Base-by-base conservation (phyloP, 2,113 vertebrate genomes). In the Panurus biarmicus region DNA sequence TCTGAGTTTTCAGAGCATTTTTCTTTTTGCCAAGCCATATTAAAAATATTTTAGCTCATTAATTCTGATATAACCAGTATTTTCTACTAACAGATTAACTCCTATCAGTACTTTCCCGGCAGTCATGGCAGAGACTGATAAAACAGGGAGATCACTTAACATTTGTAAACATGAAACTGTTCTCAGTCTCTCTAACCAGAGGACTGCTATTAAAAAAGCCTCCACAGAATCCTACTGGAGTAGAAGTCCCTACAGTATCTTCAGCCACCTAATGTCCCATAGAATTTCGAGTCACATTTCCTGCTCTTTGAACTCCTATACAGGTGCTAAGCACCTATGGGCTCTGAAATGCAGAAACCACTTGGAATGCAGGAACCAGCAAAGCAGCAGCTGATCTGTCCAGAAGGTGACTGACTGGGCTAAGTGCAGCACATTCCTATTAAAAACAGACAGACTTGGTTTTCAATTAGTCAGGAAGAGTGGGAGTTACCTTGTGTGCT, bases 401-500 rank as follows among this genome's bases (percentile, higher is more conserved):
- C 61, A 25, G 66, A 90, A 89, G 60, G 60, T 62, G 33, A 84
- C 56, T 95, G 82, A 81, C 42, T 70, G 85, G 44, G 44, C 61
- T 80, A 85, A 96, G 83, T 44, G 60, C 80, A 84, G 75, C 64
- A 83, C 73, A 61, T 36, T 84, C 45, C 89, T 65, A 97, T 96
- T 97, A 97, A 96, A 97, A 96, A 97, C 97, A 51, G 73, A 96
- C 92, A 87, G 58, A 15, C 76, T 71, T 73, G 40, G 84, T 77
- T 96, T 96, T 90, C 96, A 95, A 85, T 84, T 92, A 91, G 94
- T 84, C 47, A 29, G 73, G 78, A 72, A 69, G 90, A 94, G 78
- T 90, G 67, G 93, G 90, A 96, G 90, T 71, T 88, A 84, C 50
- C 85, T 71, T 72, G 84, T 44, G 73, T 60, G 93, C 67, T 96